Base-by-base conservation (phyloP, 2,888 invertebrate genomes). In the Euclidia mi region DNA sequence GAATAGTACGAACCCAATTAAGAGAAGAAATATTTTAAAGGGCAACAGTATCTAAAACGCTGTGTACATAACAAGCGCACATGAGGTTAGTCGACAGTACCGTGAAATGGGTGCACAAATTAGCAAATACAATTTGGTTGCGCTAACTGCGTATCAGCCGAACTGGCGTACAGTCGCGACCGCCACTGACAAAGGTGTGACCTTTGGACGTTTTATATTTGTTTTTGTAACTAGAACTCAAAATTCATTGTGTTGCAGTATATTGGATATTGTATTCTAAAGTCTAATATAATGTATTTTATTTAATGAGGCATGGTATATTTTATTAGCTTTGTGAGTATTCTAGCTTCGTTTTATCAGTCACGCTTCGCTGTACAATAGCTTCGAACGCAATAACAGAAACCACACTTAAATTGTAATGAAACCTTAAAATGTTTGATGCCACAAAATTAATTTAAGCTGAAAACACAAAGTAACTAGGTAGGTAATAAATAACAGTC, bases 91-190 rank as follows among this genome's bases (percentile, higher is more conserved):
- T 50, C 68, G 65, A 59, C 63, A 73, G 74, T 68, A 72, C 75
- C 81, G 79, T 82, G 84, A 84, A 85, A 86, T 82, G 80, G 84
- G 80, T 76, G 79, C 78, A 79, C 82, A 84, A 85, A 85, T 84
- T 86, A 75, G 61, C 81, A 82, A 86, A 87, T 80, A 87, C 82
- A 84, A 86, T 87, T 87, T 84, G 70, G 75, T 77, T 79, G 80
- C 80, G 77, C 77, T 81, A 79, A 78, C 80, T 74, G 78, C 65
- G 78, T 78, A 78, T 72, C 71, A 65, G 53, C 57, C 12, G 64
- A 76, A 71, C 68, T 71, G n/a, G 31, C 48, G 40, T 40, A 11
- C 25, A 14, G 11, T 20, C 40, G 40, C 20, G 7, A n/a, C 11
- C 11, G 25, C 40, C 10, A 32, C 32, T 0, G 34, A 34, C 14